These are phyloP conservation scores for Contarinia nasturtii DNA, from an alignment of 1,140 invertebrate species.

Conservation along the genomic window DNA sequence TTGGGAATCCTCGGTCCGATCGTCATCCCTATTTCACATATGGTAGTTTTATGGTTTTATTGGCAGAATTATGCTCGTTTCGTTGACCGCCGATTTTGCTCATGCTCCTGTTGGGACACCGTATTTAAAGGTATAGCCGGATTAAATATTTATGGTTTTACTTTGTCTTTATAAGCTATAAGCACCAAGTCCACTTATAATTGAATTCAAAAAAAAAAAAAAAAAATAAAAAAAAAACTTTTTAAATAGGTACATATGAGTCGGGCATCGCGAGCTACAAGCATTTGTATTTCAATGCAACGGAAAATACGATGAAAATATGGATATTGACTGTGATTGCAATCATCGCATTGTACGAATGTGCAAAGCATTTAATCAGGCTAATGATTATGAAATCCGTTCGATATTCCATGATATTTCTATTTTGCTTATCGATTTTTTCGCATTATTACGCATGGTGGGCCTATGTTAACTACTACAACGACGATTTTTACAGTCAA, in stretches of 20 bases:
- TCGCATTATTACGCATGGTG: constrained; percentile 75
- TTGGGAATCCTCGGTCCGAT: constrained; percentile 21
- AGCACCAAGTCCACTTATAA: no score
- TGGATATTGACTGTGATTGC: constrained; percentile 49
- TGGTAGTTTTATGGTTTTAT: constrained; percentile 41
- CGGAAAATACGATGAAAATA: constrained; percentile 52
- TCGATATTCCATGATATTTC: constrained; percentile 44
- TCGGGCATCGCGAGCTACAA: constrained; percentile 53
- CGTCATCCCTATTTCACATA: constrained; percentile 37
- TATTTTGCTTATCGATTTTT: constrained; percentile 51
- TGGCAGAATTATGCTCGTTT: constrained; percentile 49
- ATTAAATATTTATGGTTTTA: no score
- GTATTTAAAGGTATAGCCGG: constrained; percentile 65
- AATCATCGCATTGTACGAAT: constrained; percentile 50
- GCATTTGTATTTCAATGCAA: constrained; percentile 70
- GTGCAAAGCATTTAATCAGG: constrained; percentile 38
- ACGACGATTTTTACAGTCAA: constrained; percentile 61
- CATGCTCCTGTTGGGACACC: constrained; percentile 66
- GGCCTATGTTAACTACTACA: constrained; percentile 68
- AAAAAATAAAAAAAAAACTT: no score
- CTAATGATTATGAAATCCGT: constrained; percentile 33
- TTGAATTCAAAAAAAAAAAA: no score
- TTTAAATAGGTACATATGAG: constrained; percentile 61
- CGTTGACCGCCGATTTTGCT: constrained; percentile 45
- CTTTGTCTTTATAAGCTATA: no score